Base-by-base conservation (phyloP, 2,113 vertebrate genomes). In the Crocuta crocuta region DNA sequence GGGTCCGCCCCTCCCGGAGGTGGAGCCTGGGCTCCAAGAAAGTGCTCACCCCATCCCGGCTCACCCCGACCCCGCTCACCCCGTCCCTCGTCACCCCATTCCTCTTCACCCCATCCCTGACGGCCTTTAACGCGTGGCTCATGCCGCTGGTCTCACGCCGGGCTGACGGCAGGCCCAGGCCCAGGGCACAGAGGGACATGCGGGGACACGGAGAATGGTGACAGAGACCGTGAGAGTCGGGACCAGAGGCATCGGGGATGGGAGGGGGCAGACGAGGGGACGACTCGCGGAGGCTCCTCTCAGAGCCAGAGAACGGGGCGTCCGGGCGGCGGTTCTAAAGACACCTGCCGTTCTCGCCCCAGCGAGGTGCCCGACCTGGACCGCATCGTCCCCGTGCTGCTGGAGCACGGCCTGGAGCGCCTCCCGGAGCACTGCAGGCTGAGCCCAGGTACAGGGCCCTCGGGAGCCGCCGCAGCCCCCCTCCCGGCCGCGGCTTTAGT, bases 361-460 rank as follows among this genome's bases (percentile, higher is more conserved):
- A 99, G 99, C 19, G 99, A 99, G 98, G 99, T 99, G 97, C 99
- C 99, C 10, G 99, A 99, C 98, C 99, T 99, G 85, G 99, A 99
- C 45, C 98, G 98, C 45, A 98, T 99, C 2, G 90, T 99, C 66
- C 99, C 99, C 0, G 99, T 99, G 58, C 97, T 99, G 55, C 98
- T 99, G 35, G 99, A 99, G 92, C 99, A 99, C 5, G 99, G 99
- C 78, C 99, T 99, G 73, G 99, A 99, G 73, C 97, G 83, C 76
- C 99, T 99, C 21, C 99, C 99, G 7, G 98, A 99, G 61, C 99
- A 99, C 98, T 99, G 99, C 98, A 99, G 97, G 93, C 99, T 99
- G 87, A 99, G 99, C 68, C 99, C 99, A 99, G 99, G 99, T 99
- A 99, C 26, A 0, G 0, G 13, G 45, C 35, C 24, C 21, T 19